These are phyloP conservation scores for Melanotaenia maccullochi DNA, from an alignment of 2,797 vertebrate genomes.

Conservation along the genomic window DNA sequence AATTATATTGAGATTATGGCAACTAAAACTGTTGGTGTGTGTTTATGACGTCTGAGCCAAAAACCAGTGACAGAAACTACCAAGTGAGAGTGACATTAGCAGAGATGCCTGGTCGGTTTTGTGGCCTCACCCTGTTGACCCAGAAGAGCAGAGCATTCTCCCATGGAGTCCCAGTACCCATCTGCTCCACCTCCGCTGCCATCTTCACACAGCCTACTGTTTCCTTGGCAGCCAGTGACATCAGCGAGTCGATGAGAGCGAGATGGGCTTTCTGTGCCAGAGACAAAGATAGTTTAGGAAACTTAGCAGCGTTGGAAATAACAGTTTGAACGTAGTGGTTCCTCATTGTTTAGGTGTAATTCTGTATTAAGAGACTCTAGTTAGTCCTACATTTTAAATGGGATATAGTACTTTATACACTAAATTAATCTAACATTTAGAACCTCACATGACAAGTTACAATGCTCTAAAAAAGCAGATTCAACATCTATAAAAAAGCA, in stretches of 20 bases:
- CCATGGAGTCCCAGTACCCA: constrained; percentile 78
- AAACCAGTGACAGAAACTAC: neutral
- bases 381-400: too few species aligned
- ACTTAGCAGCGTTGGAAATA: neutral
- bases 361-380: too few species aligned
- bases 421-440: too few species aligned
- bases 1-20: neutral
- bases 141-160: constrained; percentile 90
- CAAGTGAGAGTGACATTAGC: neutral
- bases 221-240: constrained; percentile 86
- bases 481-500: neutral
- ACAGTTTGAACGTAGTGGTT: neutral
- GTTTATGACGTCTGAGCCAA: neutral
- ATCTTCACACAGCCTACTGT: constrained; percentile 81
- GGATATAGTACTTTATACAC: too few species aligned
- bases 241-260: constrained; percentile 89
- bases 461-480: neutral
- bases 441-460: too few species aligned
- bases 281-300: constrained; percentile 5
- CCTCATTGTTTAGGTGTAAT: neutral
- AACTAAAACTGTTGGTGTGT: neutral
- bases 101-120: neutral
- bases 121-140: constrained; percentile 88
- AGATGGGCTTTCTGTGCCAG: constrained; percentile 86
- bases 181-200: constrained; percentile 79